phyloP scores from a whole-genome alignment of 2,888 invertebrate genomes.

The Steinernema hermaphroditum region DNA sequence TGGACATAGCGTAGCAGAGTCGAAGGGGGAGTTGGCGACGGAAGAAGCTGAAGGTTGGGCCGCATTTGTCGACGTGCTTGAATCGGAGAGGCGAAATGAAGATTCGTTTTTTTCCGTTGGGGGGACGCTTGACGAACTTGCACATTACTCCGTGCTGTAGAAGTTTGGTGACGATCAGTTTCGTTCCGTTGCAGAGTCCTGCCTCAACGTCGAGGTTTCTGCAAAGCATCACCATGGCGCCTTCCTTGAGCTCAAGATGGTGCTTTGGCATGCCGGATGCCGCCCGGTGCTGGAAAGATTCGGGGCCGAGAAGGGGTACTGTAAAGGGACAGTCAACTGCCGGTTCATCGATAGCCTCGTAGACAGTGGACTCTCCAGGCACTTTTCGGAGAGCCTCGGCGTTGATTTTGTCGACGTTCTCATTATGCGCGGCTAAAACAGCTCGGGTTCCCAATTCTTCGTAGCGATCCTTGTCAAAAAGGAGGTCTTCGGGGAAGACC shows the following conservation, averaged over 20 bases:
- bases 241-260: constrained; percentile 8
- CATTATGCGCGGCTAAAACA: neutral
- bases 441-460: neutral
- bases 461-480: neutral
- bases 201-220: constrained; percentile 26
- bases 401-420: neutral
- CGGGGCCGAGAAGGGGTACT: neutral
- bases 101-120: neutral
- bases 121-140: neutral
- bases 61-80: no score
- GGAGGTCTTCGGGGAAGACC: neutral
- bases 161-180: neutral
- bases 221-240: constrained; percentile 22
- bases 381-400: neutral
- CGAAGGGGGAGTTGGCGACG: no score
- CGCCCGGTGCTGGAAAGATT: neutral
- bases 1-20: no score
- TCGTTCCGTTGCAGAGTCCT: constrained; percentile 28
- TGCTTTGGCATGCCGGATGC: neutral
- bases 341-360: neutral
- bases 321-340: neutral
- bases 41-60: no score
- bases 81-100: neutral
- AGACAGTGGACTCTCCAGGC: neutral
- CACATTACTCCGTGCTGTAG: no score